phyloP scores from a whole-genome alignment of 2,113 vertebrate species.

The Paramormyrops kingsleyae region DNA sequence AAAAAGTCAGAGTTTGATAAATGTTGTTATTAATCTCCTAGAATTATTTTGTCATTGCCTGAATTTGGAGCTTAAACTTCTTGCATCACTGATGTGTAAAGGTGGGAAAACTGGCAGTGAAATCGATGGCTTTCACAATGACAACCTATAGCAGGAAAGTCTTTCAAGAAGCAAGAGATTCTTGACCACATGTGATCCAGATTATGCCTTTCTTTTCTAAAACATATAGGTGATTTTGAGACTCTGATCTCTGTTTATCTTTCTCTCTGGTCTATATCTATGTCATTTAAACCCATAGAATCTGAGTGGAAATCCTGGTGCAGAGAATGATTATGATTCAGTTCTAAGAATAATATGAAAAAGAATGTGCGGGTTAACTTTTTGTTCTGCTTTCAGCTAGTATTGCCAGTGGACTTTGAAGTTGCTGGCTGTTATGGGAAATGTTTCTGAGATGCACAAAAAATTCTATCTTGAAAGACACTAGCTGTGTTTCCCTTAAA shows the following conservation, averaged over 20 bases:
- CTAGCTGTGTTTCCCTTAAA: background rate
- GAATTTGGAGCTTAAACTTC: background rate
- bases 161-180: background rate
- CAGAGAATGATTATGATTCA: background rate
- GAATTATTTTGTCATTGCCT: background rate
- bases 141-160: background rate
- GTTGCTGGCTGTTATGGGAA: background rate
- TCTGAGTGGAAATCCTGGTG: background rate
- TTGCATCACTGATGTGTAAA: slow-evolving; percentile 1
- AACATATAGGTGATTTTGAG: background rate
- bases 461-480: background rate
- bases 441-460: background rate
- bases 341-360: background rate
- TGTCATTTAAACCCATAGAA: background rate
- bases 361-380: background rate
- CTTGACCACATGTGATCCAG: background rate
- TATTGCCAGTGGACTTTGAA: background rate
- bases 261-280: background rate
- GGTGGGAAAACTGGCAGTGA: slow-evolving; percentile 14
- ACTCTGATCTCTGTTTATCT: background rate
- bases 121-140: background rate
- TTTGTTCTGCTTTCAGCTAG: background rate
- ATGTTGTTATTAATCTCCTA: background rate
- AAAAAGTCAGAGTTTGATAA: background rate
- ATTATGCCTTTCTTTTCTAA: background rate